Base-by-base conservation (phyloP, 2,888 invertebrate genomes). In the Eilema caniola region DNA sequence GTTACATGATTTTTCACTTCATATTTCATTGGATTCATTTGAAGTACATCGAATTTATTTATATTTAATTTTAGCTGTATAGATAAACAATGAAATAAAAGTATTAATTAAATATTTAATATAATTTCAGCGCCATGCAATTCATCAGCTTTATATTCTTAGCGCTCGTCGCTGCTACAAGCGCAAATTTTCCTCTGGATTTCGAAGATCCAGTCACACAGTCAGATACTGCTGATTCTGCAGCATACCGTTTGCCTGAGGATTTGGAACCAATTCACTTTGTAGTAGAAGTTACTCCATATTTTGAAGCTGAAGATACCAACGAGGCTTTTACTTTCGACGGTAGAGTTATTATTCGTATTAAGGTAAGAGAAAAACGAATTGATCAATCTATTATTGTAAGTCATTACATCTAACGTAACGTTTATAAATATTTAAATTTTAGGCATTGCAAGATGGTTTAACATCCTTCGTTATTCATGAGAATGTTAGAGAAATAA, bases 251-350 rank as follows among this genome's bases (percentile, higher is more conserved):
- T 14, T 66, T 95, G 0, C 93, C 94, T 4, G 93, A 93, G 85
- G 90, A 90, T 25, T 85, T 97, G 2, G 86, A 89, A 25, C 97
- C 97, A 0, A 86, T 86, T 3, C 90, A 90, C 56, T 97, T 96
- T 78, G 90, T 95, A 10, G 87, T 97, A 1, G 91, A 94, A 73
- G 86, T 97, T 23, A 93, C 90, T 0, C 96, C 96, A 0, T 94
- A 96, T 74, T 93, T 96, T 25, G 89, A 93, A 73, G 89, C 86
- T 20, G 88, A 87, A 57, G 82, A 63, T 10, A 76, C 80, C 14
- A 90, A 88, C 25, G 87, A 86, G 33, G 86, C 87, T 0, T 96
- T 95, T 77, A 91, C 89, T 11, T 96, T 96, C 76, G 88, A 91
- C 67, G 96, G 96, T 11, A 77, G n/a, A n/a, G n/a, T 74, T 31